Evolutionary conservation across 2,797 vertebrate genomes (phyloP).

Genomic region (Macrochelys suwanniensis): DNA sequence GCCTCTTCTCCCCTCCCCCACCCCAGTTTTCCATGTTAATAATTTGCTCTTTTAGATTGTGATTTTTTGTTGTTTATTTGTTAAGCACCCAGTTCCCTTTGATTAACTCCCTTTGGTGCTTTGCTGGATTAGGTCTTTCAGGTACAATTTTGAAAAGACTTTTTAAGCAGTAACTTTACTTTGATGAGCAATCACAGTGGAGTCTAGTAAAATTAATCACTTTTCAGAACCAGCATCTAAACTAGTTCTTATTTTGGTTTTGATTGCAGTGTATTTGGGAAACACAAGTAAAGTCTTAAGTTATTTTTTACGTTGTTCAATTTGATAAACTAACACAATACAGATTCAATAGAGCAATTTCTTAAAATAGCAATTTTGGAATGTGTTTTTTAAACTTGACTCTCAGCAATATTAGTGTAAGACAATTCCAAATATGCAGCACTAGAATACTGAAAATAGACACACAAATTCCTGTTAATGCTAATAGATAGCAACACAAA

Average conservation of each 20-base stretch:
- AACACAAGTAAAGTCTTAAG: not conserved
- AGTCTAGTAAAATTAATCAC: not conserved
- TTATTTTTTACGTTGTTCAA: not conserved
- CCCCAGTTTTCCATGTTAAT: not conserved
- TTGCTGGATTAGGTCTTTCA: not conserved
- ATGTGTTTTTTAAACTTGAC: not conserved
- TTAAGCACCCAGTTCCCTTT: not conserved
- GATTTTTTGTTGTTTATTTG: not conserved
- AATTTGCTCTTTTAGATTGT: not conserved
- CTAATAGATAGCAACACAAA: conserved; percentile 24
- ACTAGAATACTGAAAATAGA: not conserved
- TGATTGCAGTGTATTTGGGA: not conserved
- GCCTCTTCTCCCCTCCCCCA: not conserved
- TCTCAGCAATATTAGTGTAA: not conserved
- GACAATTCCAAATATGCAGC: not conserved
- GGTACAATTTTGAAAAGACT: not conserved
- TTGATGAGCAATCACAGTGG: not conserved
- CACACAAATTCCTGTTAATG: not conserved
- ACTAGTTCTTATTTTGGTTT: not conserved
- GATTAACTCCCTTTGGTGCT: not conserved
- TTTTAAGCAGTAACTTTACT: not conserved
- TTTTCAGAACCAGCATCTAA: not conserved
- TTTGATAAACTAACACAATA: not conserved
- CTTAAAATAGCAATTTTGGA: not conserved
- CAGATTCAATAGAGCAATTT: not conserved